phyloP scores from a whole-genome alignment of 92 coral and sea anemone species.

The Porites evermanni region DNA sequence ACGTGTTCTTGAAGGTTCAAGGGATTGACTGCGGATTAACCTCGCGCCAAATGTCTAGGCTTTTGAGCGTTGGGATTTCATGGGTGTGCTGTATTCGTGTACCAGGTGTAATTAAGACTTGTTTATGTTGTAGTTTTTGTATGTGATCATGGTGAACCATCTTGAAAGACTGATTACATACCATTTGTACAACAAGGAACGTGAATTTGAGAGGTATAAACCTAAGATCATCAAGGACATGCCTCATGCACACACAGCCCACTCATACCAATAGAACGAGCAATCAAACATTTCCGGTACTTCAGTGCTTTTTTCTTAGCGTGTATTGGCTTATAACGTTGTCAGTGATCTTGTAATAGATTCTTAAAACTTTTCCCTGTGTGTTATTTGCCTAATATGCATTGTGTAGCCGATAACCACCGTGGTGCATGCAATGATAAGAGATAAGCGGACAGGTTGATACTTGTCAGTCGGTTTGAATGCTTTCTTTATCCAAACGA shows the following conservation, averaged over 20 bases:
- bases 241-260: slow-evolving; percentile 44
- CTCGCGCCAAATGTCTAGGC: slow-evolving; percentile 37
- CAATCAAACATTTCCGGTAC: slow-evolving; percentile 62
- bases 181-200: slow-evolving; percentile 47
- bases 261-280: slow-evolving; percentile 46
- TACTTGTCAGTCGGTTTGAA: slow-evolving; percentile 11
- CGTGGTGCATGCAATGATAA: slow-evolving; percentile 20
- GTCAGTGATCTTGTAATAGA: slow-evolving; percentile 49
- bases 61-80: background rate
- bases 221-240: slow-evolving; percentile 41
- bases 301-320: slow-evolving; percentile 18
- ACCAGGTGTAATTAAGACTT: background rate
- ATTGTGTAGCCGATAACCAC: slow-evolving; percentile 10
- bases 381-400: slow-evolving; percentile 18
- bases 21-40: slow-evolving; percentile 36
- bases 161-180: background rate
- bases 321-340: slow-evolving; percentile 42
- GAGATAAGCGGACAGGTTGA: slow-evolving; percentile 24
- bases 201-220: slow-evolving; percentile 40
- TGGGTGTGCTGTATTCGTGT: background rate
- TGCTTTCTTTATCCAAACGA: background rate
- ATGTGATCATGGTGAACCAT: background rate
- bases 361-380: slow-evolving; percentile 18
- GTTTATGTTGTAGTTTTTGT: background rate
- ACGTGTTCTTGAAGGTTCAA: slow-evolving; percentile 4